Evolutionary conservation across 2,113 vertebrate genomes (phyloP), one percentile per base, ranked within the genome.

Genomic region (Calyptomena viridis): DNA sequence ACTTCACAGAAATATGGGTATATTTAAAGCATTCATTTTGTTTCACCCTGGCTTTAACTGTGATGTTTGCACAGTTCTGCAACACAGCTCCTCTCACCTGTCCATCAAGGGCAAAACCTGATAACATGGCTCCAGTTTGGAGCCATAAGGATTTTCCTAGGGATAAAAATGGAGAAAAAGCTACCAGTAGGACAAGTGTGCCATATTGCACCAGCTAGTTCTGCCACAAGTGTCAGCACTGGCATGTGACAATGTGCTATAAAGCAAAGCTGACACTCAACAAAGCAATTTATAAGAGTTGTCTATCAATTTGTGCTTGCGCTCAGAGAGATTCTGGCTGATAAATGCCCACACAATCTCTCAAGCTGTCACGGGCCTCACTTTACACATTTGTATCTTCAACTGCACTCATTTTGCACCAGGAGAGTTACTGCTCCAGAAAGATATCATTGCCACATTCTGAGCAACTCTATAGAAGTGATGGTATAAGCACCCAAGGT

Each of bases 241-340:
- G 73, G 59, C 83, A 66, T 71, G 89, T 92, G 86, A 84, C 64
- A 93, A 58, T 4, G 71, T 75, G 72, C 92, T 90, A 25, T 46
- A 62, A 93, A 95, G 66, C 0, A 1, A 91, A 83, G 85, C 19
- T 92, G 63, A 62, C 86, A 88, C 63, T 95, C 92, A 76, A 85
- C 82, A 95, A 94, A 90, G 82, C 82, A 76, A 79, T 87, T 94
- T 86, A 83, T 53, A 72, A 80, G 83, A 85, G 55, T 88, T 90
- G 63, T 93, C 88, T 90, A 68, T 90, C 95, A 94, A 87, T 89
- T 73, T 95, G 52, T 73, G 58, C 75, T 79, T 87, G 66, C 0
- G 12, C 58, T 90, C 62, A 75, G 84, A 77, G 33, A 62, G 33
- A 49, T 27, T 76, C 79, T 85, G 66, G 66, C 89, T 94, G 93